phyloP scores from a whole-genome alignment of 2,113 vertebrate genomes.

The human region GRCh38 chr9:82906501-82907000 shows the following conservation, averaged over 20 bases:
- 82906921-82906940: not conserved
- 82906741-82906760: not conserved
- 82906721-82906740: not conserved
- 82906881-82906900: not conserved
- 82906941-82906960: not conserved
- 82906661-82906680: not conserved
- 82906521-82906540: fast-evolving
- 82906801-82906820: not conserved
- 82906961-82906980: not conserved
- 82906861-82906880: not conserved
- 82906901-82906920: not conserved
- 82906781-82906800: not conserved
- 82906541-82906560: not conserved
- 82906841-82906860: not conserved
- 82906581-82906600: not conserved
- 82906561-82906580: not conserved
- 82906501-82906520: not conserved
- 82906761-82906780: not conserved
- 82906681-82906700: not conserved
- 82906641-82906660: not conserved
- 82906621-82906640: not conserved
- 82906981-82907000: not conserved
- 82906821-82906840: not conserved
- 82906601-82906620: not conserved
- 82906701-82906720: not conserved